Base-by-base conservation (phyloP, 2,888 invertebrate species). In the Andrena fulva region DNA sequence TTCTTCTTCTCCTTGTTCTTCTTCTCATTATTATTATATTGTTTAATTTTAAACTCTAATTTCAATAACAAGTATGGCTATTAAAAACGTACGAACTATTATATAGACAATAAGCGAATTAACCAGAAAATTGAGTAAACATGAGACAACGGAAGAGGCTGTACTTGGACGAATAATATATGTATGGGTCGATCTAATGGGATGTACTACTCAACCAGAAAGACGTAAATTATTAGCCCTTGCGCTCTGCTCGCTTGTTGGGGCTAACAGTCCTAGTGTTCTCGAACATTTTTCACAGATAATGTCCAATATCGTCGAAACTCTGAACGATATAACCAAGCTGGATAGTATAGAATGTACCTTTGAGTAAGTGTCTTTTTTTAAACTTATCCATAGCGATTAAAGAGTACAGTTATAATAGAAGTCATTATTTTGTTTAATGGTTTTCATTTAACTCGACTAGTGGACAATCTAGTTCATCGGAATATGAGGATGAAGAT, bases 171-270 rank as follows among this genome's bases (percentile, higher is more conserved):
- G 96, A 89, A 95, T 98, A 42, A 94, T 98, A 66, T 96, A 96
- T 86, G 96, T 96, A 0, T 98, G 98, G 97, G 95, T 97, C 7
- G 96, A 96, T 84, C 97, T 96, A 93, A 97, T 98, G 96, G 96
- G 97, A 54, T 94, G 96, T 71, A 96, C 98, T 2, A 96, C 97
- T 0, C 97, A 97, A 87, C 95, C 96, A 8, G 97, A 98, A 91
- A 96, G 97, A 93, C 96, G 97, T 90, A 99, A 99, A 94, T 95
- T 99, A 42, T 95, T 98, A 94, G 97, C 96, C n/a, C 94, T 97
- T 56, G 96, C 96, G 10, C 90, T 95, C 73, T 95, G 96, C 8
- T 96, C 96, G 67, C 93, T 97, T 66, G 94, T 97, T 78, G 96
- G 97, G 64, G 95, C 96, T 62, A 96, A 96, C 90, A 97, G 96